Conservation (phyloP, 2,888 invertebrate genomes). For the Baccha elongata region DNA sequence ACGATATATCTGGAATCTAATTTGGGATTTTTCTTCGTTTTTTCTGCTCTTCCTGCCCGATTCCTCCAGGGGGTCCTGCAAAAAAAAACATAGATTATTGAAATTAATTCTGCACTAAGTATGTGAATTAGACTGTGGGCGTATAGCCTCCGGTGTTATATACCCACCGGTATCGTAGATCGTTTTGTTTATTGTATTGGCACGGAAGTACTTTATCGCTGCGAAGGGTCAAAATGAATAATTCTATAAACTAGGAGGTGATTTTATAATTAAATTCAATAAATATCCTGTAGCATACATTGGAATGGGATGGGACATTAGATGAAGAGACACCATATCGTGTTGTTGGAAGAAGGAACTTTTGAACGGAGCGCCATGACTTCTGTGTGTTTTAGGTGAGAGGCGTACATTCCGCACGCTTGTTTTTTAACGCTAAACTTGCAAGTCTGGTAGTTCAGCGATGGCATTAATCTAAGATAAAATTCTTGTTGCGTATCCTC, state of each 20-base stretch:
- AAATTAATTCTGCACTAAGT: conserved; percentile 69
- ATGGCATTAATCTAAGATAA: conserved; percentile 70
- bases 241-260: conserved; percentile 69
- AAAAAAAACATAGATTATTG: conserved; percentile 52
- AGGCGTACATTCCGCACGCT: conserved; percentile 61
- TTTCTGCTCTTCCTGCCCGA: not conserved
- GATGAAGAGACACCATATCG: conserved; percentile 46
- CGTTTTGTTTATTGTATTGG: conserved; percentile 49
- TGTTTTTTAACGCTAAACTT: not conserved
- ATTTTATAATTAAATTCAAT: conserved; percentile 74
- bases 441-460: conserved; percentile 2
- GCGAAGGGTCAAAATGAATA: conserved; percentile 70
- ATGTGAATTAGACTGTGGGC: conserved; percentile 72
- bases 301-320: not conserved
- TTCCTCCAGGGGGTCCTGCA: conserved; percentile 1
- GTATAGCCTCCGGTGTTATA: conserved; percentile 20
- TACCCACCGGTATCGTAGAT: conserved; percentile 46
- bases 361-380: conserved; percentile 57
- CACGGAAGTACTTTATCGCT: conserved; percentile 43
- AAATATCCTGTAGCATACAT: conserved; percentile 58
- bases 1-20: conserved; percentile 68
- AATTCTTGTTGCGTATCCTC: conserved; percentile 62
- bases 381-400: conserved; percentile 44
- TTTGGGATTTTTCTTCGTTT: conserved; percentile 45
- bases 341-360: conserved; percentile 61